phyloP scores from a whole-genome alignment of 1,140 invertebrate species.

The Bursaphelenchus mucronatus region DNA sequence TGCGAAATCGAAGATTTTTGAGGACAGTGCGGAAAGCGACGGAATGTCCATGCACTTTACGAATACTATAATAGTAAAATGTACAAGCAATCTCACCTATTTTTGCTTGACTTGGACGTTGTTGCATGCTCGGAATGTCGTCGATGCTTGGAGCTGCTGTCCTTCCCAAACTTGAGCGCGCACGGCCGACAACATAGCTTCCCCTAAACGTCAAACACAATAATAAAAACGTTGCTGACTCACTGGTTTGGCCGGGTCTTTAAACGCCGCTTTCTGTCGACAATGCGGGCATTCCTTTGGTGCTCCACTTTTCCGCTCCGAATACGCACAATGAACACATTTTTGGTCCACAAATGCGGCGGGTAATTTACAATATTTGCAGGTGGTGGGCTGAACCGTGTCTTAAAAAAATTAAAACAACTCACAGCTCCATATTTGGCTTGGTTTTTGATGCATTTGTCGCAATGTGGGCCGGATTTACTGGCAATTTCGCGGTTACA shows the following conservation, averaged over 20 bases:
- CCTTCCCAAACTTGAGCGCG: conserved; percentile 17
- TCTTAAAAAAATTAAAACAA: conserved; percentile 14
- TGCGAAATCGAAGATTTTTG: too few relatives aligned
- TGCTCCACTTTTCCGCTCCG: conserved; percentile 35
- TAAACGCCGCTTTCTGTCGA: conserved; percentile 35
- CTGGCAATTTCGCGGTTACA: too few relatives aligned
- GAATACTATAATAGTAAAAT: conserved; percentile 16
- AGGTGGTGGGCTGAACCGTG: conserved; percentile 29
- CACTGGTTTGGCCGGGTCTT: conserved; percentile 24
- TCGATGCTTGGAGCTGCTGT: conserved; percentile 22
- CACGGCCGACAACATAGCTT: conserved; percentile 37
- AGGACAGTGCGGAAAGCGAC: too few relatives aligned
- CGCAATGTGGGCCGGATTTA: conserved; percentile 16
- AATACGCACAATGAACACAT: conserved; percentile 41
- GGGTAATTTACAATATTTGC: conserved; percentile 43
- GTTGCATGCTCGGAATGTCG: conserved; percentile 7
- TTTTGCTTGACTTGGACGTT: conserved; percentile 6
- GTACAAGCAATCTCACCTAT: conserved; percentile 13
- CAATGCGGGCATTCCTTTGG: conserved; percentile 37
- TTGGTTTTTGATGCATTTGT: conserved; percentile 44
- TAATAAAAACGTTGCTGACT: conserved; percentile 26
- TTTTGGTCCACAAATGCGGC: conserved; percentile 48
- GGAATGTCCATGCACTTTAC: too few relatives aligned
- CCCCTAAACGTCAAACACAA: conserved; percentile 34
- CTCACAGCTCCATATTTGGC: conserved; percentile 44